Conservation (phyloP, 1,140 invertebrate genomes). For the Planococcus citri region DNA sequence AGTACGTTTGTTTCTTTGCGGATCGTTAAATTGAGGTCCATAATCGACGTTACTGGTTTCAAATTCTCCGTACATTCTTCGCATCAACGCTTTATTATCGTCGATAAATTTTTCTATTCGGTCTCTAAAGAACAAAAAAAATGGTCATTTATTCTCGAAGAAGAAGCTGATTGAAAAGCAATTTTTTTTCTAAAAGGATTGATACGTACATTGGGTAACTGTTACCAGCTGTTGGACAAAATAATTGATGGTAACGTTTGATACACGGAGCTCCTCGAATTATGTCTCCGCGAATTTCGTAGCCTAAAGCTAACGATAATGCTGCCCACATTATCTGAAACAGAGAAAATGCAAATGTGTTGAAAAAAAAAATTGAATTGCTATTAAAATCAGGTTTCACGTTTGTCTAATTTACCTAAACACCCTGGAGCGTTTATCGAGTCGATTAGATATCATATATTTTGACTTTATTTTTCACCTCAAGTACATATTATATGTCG, state of each 20-base stretch:
- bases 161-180: too few relatives aligned
- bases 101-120: slow-evolving; percentile 82
- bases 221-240: slow-evolving; percentile 78
- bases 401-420: too few relatives aligned
- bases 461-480: too few relatives aligned
- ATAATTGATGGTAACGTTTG: slow-evolving; percentile 73
- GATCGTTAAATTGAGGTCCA: slow-evolving; percentile 30
- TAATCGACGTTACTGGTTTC: slow-evolving; percentile 43
- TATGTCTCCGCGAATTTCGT: slow-evolving; percentile 70
- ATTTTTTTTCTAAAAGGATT: too few relatives aligned
- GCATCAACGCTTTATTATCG: slow-evolving; percentile 84
- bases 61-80: slow-evolving; percentile 83
- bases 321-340: slow-evolving; percentile 79
- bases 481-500: too few relatives aligned
- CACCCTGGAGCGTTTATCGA: too few relatives aligned
- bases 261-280: slow-evolving; percentile 77
- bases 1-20: not conserved
- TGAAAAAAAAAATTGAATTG: not conserved
- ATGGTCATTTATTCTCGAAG: too few relatives aligned
- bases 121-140: slow-evolving; percentile 71
- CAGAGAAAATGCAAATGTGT: slow-evolving; percentile 24
- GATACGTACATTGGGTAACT: slow-evolving; percentile 74
- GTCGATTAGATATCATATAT: too few relatives aligned
- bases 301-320: slow-evolving; percentile 64
- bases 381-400: too few relatives aligned